Evolutionary conservation across 2,113 vertebrate genomes (phyloP).

Genomic region (Sminthopsis crassicaudata): DNA sequence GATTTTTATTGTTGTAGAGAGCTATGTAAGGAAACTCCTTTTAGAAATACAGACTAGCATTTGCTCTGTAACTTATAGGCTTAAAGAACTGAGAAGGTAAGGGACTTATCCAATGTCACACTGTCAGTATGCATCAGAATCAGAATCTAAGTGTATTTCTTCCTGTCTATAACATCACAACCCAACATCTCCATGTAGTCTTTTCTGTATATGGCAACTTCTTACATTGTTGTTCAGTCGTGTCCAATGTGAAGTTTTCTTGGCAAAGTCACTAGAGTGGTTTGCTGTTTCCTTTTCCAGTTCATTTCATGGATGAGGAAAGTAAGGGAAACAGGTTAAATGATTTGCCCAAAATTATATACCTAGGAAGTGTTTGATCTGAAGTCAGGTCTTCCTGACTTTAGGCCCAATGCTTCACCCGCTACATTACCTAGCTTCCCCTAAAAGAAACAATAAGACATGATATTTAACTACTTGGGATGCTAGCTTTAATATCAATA

Average conservation of each 20-base stretch:
- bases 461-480: background rate
- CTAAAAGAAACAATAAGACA: too few relatives aligned
- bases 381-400: too few relatives aligned
- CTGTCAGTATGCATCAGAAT: background rate
- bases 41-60: background rate
- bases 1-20: background rate
- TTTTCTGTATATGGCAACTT: background rate
- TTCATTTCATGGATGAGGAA: too few relatives aligned
- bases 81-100: background rate
- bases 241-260: too few relatives aligned
- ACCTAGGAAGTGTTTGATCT: too few relatives aligned
- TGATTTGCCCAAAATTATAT: too few relatives aligned
- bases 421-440: too few relatives aligned
- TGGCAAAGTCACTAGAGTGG: too few relatives aligned
- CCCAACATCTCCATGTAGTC: background rate
- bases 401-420: too few relatives aligned
- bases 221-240: background rate
- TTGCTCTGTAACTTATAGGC: background rate
- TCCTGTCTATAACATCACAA: background rate
- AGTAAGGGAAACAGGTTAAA: too few relatives aligned
- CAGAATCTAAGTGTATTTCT: background rate
- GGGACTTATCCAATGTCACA: background rate
- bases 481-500: background rate
- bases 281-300: too few relatives aligned
- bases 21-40: background rate